Base-by-base conservation (phyloP, 2,113 vertebrate genomes). In the Sceloporus undulatus region DNA sequence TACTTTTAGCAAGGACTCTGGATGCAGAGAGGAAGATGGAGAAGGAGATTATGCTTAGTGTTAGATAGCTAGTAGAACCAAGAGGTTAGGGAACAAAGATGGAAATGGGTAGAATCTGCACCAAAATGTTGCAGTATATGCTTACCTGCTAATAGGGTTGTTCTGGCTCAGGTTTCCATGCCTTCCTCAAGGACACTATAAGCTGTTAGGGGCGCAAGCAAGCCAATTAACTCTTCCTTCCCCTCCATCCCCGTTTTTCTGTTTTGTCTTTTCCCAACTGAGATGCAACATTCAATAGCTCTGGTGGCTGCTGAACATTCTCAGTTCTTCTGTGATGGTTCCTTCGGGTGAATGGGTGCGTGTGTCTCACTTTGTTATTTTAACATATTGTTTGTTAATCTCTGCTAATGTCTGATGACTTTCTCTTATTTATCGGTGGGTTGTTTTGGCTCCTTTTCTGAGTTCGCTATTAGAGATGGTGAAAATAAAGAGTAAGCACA, bases 161-260 rank as follows among this genome's bases (percentile, higher is more conserved):
- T 74, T 78, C 42, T 27, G 42, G 85, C 29, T 14, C 48, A 79
- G 29, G 9, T 1, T 79, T 79, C 77, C 19, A 18, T 70, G 42
- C 11, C 65, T 70, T 16, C n/a, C 65, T 79, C 62, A 42, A 23
- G 40, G 59, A 34, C 40, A 78, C 18, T 48, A 66, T 68, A 48
- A 78, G 16, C 77, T 86, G 85, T 79, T 79, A 79, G 62, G 76
- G 42, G 76, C 40, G 70, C 65, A 79, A 70, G 76, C 65, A 79
- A 86, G 85, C 85, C 85, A 86, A 25, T 79, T 85, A 7, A 76
- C 74, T 65, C 25, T 77, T 83, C 42, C 42, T 71, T 42, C 40
- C 38, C 27, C 65, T 56, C 18, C 8, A 18, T 80, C 48, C 56
- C 42, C 52, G 23, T 21, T 29, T 82, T 68, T 25, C 59, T 14